Conservation (phyloP, 64 coral and sea anemone genomes). For the Trachythela sp. region DNA sequence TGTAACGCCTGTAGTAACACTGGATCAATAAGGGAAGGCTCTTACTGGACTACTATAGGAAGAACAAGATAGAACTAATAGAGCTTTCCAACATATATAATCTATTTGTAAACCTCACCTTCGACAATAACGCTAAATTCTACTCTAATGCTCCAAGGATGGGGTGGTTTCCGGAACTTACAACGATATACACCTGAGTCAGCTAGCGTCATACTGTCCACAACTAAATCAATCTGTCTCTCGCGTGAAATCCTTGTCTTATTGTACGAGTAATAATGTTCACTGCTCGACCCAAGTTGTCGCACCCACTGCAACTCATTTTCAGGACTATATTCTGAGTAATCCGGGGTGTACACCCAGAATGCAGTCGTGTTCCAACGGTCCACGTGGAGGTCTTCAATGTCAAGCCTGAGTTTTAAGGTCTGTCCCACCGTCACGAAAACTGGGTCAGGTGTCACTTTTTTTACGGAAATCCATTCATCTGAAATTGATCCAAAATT, state of each 20-base stretch:
- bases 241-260: neutral
- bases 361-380: neutral
- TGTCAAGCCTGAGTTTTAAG: neutral
- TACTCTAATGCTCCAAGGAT: neutral
- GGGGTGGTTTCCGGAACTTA: neutral
- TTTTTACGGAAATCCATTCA: neutral
- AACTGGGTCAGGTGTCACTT: neutral
- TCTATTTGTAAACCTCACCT: too few relatives aligned
- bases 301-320: neutral
- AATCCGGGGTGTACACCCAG: neutral
- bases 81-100: too few relatives aligned
- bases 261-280: neutral
- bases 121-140: neutral
- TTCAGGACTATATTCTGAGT: neutral
- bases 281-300: neutral
- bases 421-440: neutral
- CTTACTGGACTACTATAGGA: too few relatives aligned
- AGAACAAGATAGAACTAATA: too few relatives aligned
- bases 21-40: too few relatives aligned
- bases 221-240: neutral
- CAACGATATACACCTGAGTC: neutral
- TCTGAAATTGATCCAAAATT: neutral
- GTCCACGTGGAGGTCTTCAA: neutral
- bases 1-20: too few relatives aligned
- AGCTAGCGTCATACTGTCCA: neutral